Evolutionary conservation across 35 echinoderm and acorn worm species (phyloP), one percentile per base, ranked within the genome.

Genomic region (Strongylocentrotus purpuratus): DNA sequence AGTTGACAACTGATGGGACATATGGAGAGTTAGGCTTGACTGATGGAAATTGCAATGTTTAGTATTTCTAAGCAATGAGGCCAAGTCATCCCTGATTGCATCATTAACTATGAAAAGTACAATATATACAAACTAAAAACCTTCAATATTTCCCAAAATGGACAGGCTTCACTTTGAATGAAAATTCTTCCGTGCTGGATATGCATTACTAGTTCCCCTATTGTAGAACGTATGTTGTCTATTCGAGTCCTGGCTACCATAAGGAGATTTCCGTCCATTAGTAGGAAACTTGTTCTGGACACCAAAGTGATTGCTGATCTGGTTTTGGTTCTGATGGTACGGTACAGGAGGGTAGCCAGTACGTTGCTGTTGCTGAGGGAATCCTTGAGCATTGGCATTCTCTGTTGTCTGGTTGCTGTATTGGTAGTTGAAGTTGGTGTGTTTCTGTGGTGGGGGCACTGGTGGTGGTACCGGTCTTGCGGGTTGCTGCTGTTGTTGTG

Each of bases 101-200:
- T 78, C 28, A 70, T 70, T 18, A 78, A 28, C 65, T 78, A 78
- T 28, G 65, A n/a, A 78, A 78, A 78, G 20, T 78, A 4, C 65
- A 78, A 78, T 78, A 78, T 78, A 78, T 78, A 78, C 65, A 78
- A n/a, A 78, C 65, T 78, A 78, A 78, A 78, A 78, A 5, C 25
- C 65, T 28, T 22, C n/a, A n/a, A 78, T 78, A 28, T n/a, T 78
- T 28, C 28, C 6, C 6, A n/a, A 78, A n/a, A 78, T 1, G 65
- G 65, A 78, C 22, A 78, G 65, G 65, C 65, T 78, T 78, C 65
- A 93, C 41, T 93, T 33, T 46, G 91, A 20, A 2, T 47, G 91
- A 58, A 93, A 93, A 58, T 93, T 93, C 91, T 93, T 93, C 47
- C 48, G 35, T 25, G 91, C 33, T 55, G 91, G 46, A 58, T 93